Base-by-base conservation (phyloP, 1,140 invertebrate genomes). In the Nasonia vitripennis region DNA sequence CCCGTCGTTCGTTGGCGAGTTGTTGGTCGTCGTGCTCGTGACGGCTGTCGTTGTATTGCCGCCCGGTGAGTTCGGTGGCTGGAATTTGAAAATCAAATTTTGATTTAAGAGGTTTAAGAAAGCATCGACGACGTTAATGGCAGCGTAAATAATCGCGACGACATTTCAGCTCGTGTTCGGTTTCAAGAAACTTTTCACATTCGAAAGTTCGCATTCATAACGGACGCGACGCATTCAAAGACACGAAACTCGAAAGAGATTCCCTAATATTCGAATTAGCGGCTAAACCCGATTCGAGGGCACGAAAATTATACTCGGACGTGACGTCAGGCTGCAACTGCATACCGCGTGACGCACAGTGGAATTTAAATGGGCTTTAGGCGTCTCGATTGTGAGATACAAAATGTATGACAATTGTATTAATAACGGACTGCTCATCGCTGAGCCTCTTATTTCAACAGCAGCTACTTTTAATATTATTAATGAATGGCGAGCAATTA, bases 21-120 rank as follows among this genome's bases (percentile, higher is more conserved):
- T 81, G 67, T 74, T 82, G 41, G 71, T 70, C 45, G 87, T 83
- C 7, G 94, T 95, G n/a, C 95, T 93, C 81, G 95, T 87, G 94
- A 95, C 6, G 95, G 55, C 62, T 0, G 87, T 82, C 17, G 86
- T 87, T 11, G 85, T 85, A 12, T 78, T 87, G 55, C 84, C 84
- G 75, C 82, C 89, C 0, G 89, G 89, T 3, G 90, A 88, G n/a
- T 73, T 83, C 0, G 89, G 87, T 2, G 88, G 10, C 78, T 86
- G 81, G 10, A n/a, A 73, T 20, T n/a, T 62, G 20, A n/a, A n/a
- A n/a, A 62, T 62, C 17, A 1, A 62, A 62, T 62, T 62, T 62
- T n/a, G 7, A 62, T 62, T 55, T 62, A 55, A 55, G 2, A 17
- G 12, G 5, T 37, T 37, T 37, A 0, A 2, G 34, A 37, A 37